Percentiles rank a stretch among this genome's conserved stretches.
phyloP scores from a whole-genome alignment of 2,113 vertebrate species.

The Amphiprion percula region DNA sequence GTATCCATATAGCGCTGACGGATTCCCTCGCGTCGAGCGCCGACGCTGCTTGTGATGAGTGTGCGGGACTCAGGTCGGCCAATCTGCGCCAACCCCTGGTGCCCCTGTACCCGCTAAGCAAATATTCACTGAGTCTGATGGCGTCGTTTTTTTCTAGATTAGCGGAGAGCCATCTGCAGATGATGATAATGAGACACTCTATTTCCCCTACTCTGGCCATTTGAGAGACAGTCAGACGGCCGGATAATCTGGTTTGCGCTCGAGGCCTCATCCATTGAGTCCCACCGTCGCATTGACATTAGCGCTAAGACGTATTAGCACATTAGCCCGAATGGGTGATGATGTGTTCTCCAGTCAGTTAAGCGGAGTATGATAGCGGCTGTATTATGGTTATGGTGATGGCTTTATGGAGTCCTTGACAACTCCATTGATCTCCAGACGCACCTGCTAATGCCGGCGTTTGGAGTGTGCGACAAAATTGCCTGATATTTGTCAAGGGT shows the following conservation, averaged over 20 bases:
- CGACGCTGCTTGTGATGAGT: constrained; percentile 69
- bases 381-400: constrained; percentile 75
- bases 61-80: constrained; percentile 46
- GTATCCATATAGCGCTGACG: constrained; percentile 62
- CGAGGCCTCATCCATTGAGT: constrained; percentile 72
- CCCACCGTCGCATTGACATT: constrained; percentile 71
- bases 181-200: constrained; percentile 77
- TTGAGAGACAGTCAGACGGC: constrained; percentile 71
- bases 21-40: constrained; percentile 43
- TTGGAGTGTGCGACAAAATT: constrained; percentile 2
- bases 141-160: constrained; percentile 67
- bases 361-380: constrained; percentile 69
- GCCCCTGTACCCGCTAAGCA: constrained; percentile 62
- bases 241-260: constrained; percentile 78
- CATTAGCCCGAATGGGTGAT: constrained; percentile 79
- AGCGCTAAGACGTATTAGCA: constrained; percentile 79
- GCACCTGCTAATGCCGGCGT: constrained; percentile 67
- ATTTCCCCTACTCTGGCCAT: constrained; percentile 71
- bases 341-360: constrained; percentile 77
- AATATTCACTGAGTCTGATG: constrained; percentile 74
- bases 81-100: constrained; percentile 34
- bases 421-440: constrained; percentile 73
- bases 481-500: background rate
- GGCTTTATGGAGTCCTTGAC: constrained; percentile 73
- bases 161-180: constrained; percentile 71